These are phyloP conservation scores for Drosophila truncata DNA, from an alignment of 1,140 invertebrate species.

Conservation along the genomic window DNA sequence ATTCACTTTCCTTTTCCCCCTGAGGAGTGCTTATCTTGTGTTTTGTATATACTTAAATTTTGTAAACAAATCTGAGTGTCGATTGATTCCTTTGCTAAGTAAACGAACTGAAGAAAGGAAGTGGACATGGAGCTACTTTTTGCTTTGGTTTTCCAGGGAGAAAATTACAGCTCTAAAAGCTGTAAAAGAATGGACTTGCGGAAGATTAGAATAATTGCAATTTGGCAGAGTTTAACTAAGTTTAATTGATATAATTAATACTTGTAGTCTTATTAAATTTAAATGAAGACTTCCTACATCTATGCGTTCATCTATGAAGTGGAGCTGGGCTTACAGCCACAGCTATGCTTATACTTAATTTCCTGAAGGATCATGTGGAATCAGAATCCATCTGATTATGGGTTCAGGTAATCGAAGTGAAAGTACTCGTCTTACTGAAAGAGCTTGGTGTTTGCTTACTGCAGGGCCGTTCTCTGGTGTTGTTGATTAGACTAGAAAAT, in stretches of 20 bases:
- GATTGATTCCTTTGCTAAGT: slow-evolving; percentile 38
- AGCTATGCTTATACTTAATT: no score
- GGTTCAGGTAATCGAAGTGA: no score
- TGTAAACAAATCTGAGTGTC: slow-evolving; percentile 33
- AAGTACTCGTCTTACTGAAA: no score
- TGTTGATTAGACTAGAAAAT: no score
- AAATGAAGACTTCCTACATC: not conserved
- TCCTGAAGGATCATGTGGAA: no score
- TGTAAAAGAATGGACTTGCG: not conserved
- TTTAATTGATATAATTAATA: not conserved
- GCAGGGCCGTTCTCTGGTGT: slow-evolving; percentile 92
- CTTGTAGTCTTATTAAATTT: not conserved
- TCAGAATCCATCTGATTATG: no score
- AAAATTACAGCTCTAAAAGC: not conserved
- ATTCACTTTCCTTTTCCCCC: not conserved
- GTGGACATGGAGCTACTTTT: not conserved
- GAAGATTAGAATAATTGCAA: not conserved
- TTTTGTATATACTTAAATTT: slow-evolving; percentile 43
- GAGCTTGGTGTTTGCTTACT: slow-evolving; percentile 88
- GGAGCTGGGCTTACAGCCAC: no score
- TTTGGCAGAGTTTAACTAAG: not conserved
- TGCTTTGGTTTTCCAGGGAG: not conserved
- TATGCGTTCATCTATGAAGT: not conserved
- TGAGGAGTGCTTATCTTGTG: slow-evolving; percentile 18
- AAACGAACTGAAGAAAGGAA: slow-evolving; percentile 32